Conservation (phyloP, 2,888 invertebrate species). For the Chymomyza procnemis region DNA sequence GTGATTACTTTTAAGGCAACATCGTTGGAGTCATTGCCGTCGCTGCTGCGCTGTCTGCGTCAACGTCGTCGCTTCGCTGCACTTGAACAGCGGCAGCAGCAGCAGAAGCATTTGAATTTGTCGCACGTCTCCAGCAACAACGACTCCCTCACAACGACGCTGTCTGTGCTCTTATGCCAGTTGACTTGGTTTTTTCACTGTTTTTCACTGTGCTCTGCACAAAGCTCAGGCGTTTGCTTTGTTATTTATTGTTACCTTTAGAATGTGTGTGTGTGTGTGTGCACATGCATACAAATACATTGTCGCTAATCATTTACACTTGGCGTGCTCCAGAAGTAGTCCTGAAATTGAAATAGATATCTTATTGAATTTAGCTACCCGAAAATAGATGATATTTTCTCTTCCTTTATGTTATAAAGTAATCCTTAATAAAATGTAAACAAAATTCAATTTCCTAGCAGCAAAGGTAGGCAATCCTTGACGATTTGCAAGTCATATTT, state of each 20-base stretch:
- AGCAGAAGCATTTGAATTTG: slow-evolving; percentile 48
- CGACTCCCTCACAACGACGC: background rate
- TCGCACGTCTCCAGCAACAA: slow-evolving; percentile 7
- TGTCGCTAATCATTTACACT: slow-evolving; percentile 50
- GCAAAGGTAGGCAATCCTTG: background rate
- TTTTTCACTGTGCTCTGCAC: slow-evolving; percentile 40
- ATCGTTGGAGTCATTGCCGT: slow-evolving; percentile 2
- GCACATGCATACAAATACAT: slow-evolving; percentile 8
- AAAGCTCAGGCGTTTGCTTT: slow-evolving; percentile 42
- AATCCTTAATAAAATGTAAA: too few relatives aligned
- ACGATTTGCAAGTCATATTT: background rate
- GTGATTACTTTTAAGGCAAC: slow-evolving; percentile 59
- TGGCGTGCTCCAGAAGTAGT: slow-evolving; percentile 26
- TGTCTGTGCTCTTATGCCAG: slow-evolving; percentile 15
- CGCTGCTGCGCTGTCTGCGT: slow-evolving; percentile 5
- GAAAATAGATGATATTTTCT: too few relatives aligned
- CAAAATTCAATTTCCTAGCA: too few relatives aligned
- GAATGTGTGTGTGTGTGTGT: background rate
- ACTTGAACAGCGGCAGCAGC: slow-evolving; percentile 46
- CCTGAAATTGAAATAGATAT: background rate
- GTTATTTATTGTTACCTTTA: slow-evolving; percentile 18
- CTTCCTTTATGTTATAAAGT: too few relatives aligned
- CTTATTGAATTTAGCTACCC: background rate
- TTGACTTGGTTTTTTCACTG: slow-evolving; percentile 22
- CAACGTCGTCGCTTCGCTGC: slow-evolving; percentile 50